Percentiles rank a stretch among this genome's conserved stretches.
These are phyloP conservation scores for Drosophila navojoa DNA, from an alignment of 1,140 invertebrate genomes.

Conservation along the genomic window DNA sequence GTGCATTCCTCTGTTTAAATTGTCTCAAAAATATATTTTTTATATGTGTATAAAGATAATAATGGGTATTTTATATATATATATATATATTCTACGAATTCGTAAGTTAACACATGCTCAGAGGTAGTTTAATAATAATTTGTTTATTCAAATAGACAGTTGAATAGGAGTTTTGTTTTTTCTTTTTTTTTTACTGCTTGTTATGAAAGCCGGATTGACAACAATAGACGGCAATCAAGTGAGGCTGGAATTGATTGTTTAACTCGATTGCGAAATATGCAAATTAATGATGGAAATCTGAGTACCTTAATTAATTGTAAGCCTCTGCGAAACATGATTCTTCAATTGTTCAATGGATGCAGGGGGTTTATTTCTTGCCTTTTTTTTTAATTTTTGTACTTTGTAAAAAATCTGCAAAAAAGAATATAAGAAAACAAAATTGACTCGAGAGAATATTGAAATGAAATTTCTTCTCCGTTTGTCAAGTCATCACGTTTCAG, in stretches of 20 bases:
- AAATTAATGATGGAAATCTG: slow-evolving; percentile 49
- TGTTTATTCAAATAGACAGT: slow-evolving; percentile 30
- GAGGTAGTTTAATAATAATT: neutral
- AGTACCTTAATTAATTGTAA: slow-evolving; percentile 43
- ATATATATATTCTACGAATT: neutral
- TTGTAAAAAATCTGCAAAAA: slow-evolving; percentile 5
- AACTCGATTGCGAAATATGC: slow-evolving; percentile 54
- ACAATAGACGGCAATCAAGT: slow-evolving; percentile 36
- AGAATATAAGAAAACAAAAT: neutral
- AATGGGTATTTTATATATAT: too few species aligned
- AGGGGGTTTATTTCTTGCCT: slow-evolving; percentile 28
- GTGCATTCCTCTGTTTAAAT: too few species aligned
- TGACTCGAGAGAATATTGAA: neutral
- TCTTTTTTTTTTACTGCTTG: neutral
- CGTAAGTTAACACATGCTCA: neutral
- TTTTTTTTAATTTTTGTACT: neutral
- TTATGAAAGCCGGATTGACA: slow-evolving; percentile 47
- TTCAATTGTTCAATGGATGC: slow-evolving; percentile 46
- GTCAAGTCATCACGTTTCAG: slow-evolving; percentile 37
- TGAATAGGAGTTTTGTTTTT: slow-evolving; percentile 18
- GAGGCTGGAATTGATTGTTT: slow-evolving; percentile 36
- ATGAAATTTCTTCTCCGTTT: slow-evolving; percentile 15
- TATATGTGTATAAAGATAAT: too few species aligned
- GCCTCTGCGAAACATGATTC: slow-evolving; percentile 39
- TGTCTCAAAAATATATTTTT: too few species aligned